These are phyloP conservation scores for Morone chrysops DNA, from an alignment of 2,113 vertebrate genomes.

Conservation along the genomic window DNA sequence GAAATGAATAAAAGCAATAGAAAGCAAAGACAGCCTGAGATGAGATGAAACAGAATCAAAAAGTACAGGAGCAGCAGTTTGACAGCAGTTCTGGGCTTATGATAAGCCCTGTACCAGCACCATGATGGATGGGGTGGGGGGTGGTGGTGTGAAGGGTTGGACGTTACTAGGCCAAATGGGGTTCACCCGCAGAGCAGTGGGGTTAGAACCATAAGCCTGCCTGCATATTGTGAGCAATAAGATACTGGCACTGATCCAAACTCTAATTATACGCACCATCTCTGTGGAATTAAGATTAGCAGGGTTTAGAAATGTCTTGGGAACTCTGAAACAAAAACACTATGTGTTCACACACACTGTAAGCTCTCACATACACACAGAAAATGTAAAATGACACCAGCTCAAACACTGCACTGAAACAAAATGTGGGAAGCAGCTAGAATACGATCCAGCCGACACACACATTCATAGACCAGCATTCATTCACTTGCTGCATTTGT, in stretches of 20 bases:
- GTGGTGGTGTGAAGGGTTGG: neutral
- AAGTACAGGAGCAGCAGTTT: slow-evolving; percentile 5
- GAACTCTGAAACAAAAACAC: slow-evolving; percentile 39
- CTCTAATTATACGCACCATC: slow-evolving; percentile 57
- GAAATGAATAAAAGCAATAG: slow-evolving; percentile 20
- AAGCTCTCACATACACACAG: neutral
- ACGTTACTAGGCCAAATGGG: slow-evolving; percentile 16
- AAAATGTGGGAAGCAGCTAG: slow-evolving; percentile 6
- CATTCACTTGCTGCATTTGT: neutral
- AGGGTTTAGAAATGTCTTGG: slow-evolving; percentile 51
- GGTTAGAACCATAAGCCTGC: slow-evolving; percentile 4
- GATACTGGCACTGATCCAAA: slow-evolving; percentile 36
- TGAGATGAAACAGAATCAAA: slow-evolving; percentile 52
- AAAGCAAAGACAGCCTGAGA: slow-evolving; percentile 14
- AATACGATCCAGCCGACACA: slow-evolving; percentile 3
- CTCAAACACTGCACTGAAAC: neutral
- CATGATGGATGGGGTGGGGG: slow-evolving; percentile 33
- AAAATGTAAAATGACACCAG: slow-evolving; percentile 17
- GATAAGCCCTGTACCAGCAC: slow-evolving; percentile 20
- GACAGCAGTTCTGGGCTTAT: slow-evolving; percentile 28
- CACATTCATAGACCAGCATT: neutral
- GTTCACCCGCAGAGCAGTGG: slow-evolving; percentile 46
- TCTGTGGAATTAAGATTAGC: slow-evolving; percentile 60
- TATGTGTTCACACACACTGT: neutral
- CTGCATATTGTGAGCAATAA: slow-evolving; percentile 21